Conservation (phyloP, 2,888 invertebrate species). For the Drosophila kanekoi region DNA sequence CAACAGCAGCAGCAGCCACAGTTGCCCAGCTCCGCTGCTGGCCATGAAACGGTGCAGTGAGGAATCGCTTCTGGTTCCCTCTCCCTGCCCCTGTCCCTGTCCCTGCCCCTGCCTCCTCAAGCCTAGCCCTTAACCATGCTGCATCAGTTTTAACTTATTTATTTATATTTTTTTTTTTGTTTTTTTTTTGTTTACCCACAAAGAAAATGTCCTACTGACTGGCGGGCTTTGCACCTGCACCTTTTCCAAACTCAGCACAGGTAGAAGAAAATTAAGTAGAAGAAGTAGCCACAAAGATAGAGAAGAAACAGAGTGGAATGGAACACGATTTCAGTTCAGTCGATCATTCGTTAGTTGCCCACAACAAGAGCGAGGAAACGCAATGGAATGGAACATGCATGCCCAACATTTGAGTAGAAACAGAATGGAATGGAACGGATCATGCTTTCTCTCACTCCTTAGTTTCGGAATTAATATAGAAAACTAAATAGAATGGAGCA, state of each 20-base stretch:
- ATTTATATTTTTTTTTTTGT: slow-evolving; percentile 21
- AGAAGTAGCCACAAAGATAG: slow-evolving; percentile 6
- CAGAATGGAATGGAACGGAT: background rate
- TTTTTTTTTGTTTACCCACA: slow-evolving; percentile 30
- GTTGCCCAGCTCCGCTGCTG: slow-evolving; percentile 44
- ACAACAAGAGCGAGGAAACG: background rate
- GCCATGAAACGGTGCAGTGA: slow-evolving; percentile 81
- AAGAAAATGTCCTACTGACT: slow-evolving; percentile 46
- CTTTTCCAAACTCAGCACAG: slow-evolving; percentile 27
- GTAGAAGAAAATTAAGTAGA: slow-evolving; percentile 7
- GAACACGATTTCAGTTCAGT: slow-evolving; percentile 8
- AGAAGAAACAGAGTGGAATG: slow-evolving; percentile 13
- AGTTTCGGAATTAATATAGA: background rate
- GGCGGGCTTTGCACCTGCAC: slow-evolving; percentile 32
- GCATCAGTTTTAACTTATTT: slow-evolving; percentile 9
- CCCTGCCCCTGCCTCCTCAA: background rate
- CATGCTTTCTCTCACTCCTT: too few species aligned
- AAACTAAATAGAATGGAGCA: background rate
- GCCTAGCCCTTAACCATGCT: slow-evolving; percentile 4
- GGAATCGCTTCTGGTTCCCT: background rate
- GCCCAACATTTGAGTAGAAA: background rate
- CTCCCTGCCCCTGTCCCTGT: background rate
- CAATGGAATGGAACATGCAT: slow-evolving; percentile 10
- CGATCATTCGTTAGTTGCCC: background rate
- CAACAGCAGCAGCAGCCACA: slow-evolving; percentile 46